Base-by-base conservation (phyloP, 2,888 invertebrate species). In the Drosophila demipolita region DNA sequence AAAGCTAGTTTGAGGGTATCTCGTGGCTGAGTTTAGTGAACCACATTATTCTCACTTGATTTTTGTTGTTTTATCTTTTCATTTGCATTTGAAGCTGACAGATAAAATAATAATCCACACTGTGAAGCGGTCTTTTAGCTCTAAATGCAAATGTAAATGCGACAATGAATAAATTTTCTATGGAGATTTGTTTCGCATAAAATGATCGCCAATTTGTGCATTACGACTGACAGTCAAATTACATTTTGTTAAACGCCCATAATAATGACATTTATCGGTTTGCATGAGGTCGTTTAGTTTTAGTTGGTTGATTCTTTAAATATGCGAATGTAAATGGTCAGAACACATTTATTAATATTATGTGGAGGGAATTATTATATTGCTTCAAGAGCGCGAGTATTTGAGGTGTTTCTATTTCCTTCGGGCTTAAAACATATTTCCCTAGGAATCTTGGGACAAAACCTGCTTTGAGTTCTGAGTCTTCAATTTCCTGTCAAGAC, bases 141-240 rank as follows among this genome's bases (percentile, higher is more conserved):
- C 60, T 65, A 71, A 69, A 80, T 78, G 80, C 64, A 69, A 77
- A 80, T 80, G 76, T 65, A 78, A 77, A 78, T 77, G 77, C 64
- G 62, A 53, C 77, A 75, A 76, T 80, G 77, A 75, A 80, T 78
- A 71, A 67, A 20, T 65, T 58, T 32, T 29, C 20, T 26, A 11
- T 48, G 40, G 23, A 29, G 20, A 54, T 36, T 49, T 23, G 23
- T 36, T 12, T 36, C 36, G 23, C 55, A 48, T 32, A 17, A 54
- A 45, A 58, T 65, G 26, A 12, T 50, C 23, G 38, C 17, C 71
- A 75, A 75, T 77, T 75, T 73, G 55, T 62, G 57, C 61, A 59
- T 59, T 36, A 63, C 40, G 40, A 26, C 53, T 59, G 52, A 33
- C 36, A 42, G 20, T 4, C 36, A 36, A 58, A 58, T 58, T 40